Conservation (phyloP, 2,113 vertebrate genomes). For the Mystacornis crossleyi region DNA sequence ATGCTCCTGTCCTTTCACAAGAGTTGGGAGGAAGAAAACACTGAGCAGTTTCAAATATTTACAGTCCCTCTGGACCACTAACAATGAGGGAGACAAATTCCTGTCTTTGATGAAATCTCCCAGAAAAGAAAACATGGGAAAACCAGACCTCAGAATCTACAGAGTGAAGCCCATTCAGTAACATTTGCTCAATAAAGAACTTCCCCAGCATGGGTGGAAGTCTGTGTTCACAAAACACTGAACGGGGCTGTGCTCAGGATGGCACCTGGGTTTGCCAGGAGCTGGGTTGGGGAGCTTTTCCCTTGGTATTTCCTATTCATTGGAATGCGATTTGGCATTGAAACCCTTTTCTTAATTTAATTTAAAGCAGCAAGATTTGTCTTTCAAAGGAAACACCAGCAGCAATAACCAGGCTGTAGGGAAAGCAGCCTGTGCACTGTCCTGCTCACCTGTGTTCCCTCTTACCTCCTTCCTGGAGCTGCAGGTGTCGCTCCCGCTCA, state of each 20-base stretch:
- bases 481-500: not conserved
- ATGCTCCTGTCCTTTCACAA: not conserved
- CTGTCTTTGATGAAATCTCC: not conserved
- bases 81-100: not conserved
- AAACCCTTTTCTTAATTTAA: not conserved
- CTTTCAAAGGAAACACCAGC: not conserved
- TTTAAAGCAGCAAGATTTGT: not conserved
- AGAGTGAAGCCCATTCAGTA: not conserved
- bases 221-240: not conserved
- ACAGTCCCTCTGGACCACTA: not conserved
- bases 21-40: accelerated
- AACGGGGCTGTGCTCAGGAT: accelerated
- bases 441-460: accelerated
- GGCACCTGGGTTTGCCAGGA: not conserved
- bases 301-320: accelerated
- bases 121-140: not conserved
- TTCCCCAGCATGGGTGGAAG: not conserved
- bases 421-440: accelerated
- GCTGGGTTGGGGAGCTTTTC: not conserved
- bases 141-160: not conserved
- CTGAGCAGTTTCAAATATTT: not conserved
- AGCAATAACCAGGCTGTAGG: accelerated
- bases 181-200: not conserved
- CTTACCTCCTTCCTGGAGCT: conserved; percentile 46
- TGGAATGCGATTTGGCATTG: not conserved